Conservation (phyloP, 2,888 invertebrate species). For the Campaea margaritaria region DNA sequence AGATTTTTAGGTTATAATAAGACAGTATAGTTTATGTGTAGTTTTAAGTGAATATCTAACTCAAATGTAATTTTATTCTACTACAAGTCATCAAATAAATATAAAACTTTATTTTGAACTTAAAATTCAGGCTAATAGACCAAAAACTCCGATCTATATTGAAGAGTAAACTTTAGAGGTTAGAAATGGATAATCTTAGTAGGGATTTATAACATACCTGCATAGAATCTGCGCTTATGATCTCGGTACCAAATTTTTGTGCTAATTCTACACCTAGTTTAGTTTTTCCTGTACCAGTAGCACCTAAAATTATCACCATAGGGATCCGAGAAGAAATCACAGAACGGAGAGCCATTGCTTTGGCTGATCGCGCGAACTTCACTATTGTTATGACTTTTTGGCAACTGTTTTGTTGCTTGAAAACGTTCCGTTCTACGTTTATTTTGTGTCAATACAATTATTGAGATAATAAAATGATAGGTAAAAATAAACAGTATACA, state of each 20-base stretch:
- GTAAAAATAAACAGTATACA: too few relatives aligned
- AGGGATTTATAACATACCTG: constrained; percentile 87
- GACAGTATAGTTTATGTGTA: too few relatives aligned
- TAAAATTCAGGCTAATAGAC: neutral
- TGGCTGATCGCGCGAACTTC: constrained; percentile 70
- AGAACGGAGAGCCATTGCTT: constrained; percentile 73
- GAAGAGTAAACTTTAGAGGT: constrained; percentile 56
- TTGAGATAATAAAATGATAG: too few relatives aligned
- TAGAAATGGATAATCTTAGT: constrained; percentile 44
- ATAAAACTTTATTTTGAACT: neutral
- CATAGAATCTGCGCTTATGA: constrained; percentile 99
- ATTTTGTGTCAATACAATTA: too few relatives aligned
- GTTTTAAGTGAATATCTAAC: neutral
- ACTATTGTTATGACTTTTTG: constrained; percentile 66
- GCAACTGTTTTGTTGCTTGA: constrained; percentile 39
- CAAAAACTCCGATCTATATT: neutral
- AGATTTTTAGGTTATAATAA: constrained; percentile 1
- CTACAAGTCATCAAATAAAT: neutral
- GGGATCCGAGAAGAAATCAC: constrained; percentile 83
- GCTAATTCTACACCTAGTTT: constrained; percentile 97
- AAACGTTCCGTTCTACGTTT: neutral
- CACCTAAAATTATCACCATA: constrained; percentile 95
- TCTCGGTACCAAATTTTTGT: constrained; percentile 93
- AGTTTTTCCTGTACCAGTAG: constrained; percentile 99
- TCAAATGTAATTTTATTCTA: neutral